Evolutionary conservation across 2,797 vertebrate species (phyloP), one percentile per base, ranked within the genome.

Genomic region (Argentina silus): DNA sequence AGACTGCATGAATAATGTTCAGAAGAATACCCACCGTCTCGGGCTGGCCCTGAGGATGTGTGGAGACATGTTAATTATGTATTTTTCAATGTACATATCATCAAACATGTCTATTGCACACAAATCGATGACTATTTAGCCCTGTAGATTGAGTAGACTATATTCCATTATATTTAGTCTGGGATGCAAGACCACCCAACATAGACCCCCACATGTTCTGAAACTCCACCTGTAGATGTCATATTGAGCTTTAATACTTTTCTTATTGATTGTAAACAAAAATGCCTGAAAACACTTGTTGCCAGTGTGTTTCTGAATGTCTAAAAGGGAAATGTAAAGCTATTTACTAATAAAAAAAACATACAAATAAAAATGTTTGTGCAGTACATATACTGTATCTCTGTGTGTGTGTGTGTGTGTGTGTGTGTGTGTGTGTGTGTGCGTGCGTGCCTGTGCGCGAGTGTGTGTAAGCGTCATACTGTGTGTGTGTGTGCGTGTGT

Each of bases 1-100:
- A 84, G 85, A 85, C 84, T 89, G 70, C 72, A 57, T 91, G 89
- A 85, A 76, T 67, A 51, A 69, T 75, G 53, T 77, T 77, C 19
- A 56, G 67, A 81, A 82, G 89, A 89, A 83, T 92, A 93, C 85
- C 87, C 87, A 83, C 89, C 85, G 83, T 94, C 96, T 96, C 95
- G 89, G 97, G 97, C 97, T 96, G 97, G 96, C 87, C 95, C 97
- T 92, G 81, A 94, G 94, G 93, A 81, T 83, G 87, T 72, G 89
- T 93, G 91, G 73, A 86, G 80, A 82, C 81, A 55, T 90, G 84
- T 77, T 72, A 76, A 83, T 84, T 93, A 90, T 94, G 89, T 94
- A 80, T 92, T 87, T 92, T 85, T 91, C 78, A 86, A 76, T 89
- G 89, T 89, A 86, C 67, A 81, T 90, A 85, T 72, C 78, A 84